These are phyloP conservation scores for Halocynthia roretzi DNA, from an alignment of 23 tunicate genomes.

Conservation along the genomic window DNA sequence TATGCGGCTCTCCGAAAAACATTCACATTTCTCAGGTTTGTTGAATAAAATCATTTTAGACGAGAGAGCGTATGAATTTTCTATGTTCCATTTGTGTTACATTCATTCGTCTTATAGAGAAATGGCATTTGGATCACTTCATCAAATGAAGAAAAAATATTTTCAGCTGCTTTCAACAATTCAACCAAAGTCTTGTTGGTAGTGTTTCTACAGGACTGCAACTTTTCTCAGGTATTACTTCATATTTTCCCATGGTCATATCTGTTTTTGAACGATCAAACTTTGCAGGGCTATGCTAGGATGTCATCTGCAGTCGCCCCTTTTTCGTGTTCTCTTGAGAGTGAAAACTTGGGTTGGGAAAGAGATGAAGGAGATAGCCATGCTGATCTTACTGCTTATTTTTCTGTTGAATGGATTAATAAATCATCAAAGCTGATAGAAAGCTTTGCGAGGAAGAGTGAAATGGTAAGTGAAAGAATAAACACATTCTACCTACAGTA, in stretches of 20 bases:
- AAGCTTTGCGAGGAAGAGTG: too few species aligned
- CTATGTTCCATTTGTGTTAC: background rate
- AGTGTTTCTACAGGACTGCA: constrained; percentile 4
- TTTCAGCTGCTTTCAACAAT: constrained; percentile 8
- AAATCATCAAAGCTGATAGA: too few species aligned
- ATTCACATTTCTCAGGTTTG: constrained; percentile 22
- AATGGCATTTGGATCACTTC: constrained; percentile 21
- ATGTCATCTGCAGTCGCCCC: constrained; percentile 12
- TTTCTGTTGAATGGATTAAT: constrained; percentile 15
- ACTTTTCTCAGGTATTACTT: constrained; percentile 2
- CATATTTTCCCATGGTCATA: background rate
- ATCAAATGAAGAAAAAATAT: constrained; percentile 1
- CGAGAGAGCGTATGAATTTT: background rate
- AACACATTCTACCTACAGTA: too few species aligned
- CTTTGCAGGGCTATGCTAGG: constrained; percentile 15
- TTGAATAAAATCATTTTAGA: background rate
- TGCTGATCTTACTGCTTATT: constrained; percentile 5
- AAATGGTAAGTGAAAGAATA: too few species aligned
- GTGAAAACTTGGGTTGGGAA: constrained; percentile 30
- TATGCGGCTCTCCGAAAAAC: constrained; percentile 11
- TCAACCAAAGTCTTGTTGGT: constrained; percentile 12
- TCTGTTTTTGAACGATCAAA: background rate
- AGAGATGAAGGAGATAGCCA: background rate
- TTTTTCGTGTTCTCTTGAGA: constrained; percentile 1
- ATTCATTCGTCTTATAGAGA: constrained; percentile 5